These are phyloP conservation scores for Ciconia maguari DNA, from an alignment of 2,113 vertebrate genomes.

Conservation along the genomic window DNA sequence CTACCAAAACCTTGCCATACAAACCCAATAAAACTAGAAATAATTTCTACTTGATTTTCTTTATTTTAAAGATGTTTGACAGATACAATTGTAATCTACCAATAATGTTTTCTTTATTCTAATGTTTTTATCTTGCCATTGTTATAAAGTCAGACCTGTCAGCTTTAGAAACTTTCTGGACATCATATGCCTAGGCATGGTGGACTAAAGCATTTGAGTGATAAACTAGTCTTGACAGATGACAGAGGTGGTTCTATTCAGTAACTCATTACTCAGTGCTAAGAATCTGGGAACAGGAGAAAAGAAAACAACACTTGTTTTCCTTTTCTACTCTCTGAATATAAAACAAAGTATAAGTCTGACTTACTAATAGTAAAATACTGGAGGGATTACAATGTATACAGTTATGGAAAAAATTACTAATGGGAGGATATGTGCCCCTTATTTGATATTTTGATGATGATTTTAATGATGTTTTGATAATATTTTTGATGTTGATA, in stretches of 20 bases:
- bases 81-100: neutral
- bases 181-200: neutral
- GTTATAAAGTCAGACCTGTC: neutral
- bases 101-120: neutral
- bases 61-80: neutral
- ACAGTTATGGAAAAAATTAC: neutral
- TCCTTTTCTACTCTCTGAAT: neutral
- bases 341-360: neutral
- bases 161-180: neutral
- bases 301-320: neutral
- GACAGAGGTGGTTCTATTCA: neutral
- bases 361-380: neutral
- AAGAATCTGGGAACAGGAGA: neutral
- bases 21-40: neutral
- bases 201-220: neutral
- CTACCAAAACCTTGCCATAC: neutral
- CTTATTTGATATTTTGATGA: neutral
- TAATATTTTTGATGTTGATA: neutral
- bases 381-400: neutral
- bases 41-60: neutral
- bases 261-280: neutral
- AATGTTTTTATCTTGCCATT: neutral
- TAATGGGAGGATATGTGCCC: neutral
- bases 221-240: neutral
- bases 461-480: neutral